phyloP scores from a whole-genome alignment of 2,888 invertebrate species.

The Hedychridium roseum region DNA sequence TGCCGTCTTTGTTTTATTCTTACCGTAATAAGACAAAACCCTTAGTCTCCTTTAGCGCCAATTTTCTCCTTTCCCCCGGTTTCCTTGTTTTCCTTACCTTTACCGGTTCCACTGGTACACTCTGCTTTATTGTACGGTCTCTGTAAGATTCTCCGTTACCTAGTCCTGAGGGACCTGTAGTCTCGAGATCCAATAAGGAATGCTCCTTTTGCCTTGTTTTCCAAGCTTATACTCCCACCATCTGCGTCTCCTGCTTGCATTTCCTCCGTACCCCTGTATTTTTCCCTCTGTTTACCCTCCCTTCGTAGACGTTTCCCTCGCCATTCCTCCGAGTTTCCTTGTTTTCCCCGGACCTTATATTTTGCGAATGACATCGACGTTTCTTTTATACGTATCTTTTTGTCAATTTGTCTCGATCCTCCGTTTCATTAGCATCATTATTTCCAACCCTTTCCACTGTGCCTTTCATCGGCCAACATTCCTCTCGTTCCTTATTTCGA shows the following conservation, averaged over 20 bases:
- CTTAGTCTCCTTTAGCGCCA: background rate
- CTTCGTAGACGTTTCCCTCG: background rate
- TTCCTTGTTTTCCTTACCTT: background rate
- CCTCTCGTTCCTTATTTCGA: no score
- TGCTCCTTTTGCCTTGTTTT: background rate
- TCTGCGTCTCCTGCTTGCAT: background rate
- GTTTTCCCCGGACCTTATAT: no score
- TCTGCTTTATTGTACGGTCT: conserved; percentile 18
- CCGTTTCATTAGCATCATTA: background rate
- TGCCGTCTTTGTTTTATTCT: background rate
- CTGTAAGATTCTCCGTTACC: conserved; percentile 19
- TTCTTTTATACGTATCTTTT: background rate
- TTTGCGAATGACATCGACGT: no score
- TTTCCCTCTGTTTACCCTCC: background rate
- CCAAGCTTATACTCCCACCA: background rate
- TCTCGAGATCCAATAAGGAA: conserved; percentile 32
- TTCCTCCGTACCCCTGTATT: no score
- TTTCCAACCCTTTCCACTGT: no score
- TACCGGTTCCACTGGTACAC: no score
- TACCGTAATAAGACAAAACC: background rate
- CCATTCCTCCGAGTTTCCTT: no score
- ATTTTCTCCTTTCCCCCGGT: background rate
- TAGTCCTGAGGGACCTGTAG: conserved; percentile 26
- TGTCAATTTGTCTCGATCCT: background rate
- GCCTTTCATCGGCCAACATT: no score